Evolutionary conservation across 1,140 invertebrate genomes (phyloP).

Genomic region (Cotesia vestalis): DNA sequence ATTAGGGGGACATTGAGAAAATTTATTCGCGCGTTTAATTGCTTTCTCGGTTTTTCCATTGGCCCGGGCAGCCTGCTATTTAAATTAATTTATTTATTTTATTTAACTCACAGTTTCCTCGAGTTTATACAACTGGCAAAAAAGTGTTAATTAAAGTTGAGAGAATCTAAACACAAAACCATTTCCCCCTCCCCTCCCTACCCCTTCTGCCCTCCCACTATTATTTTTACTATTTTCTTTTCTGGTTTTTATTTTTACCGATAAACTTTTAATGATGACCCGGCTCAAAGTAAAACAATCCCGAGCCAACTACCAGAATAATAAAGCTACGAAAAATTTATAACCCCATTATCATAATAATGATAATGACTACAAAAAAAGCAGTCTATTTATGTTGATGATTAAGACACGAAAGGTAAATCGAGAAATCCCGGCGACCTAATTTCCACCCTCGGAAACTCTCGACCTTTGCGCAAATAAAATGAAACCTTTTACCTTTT

Average conservation of each 20-base stretch:
- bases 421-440: constrained; percentile 13
- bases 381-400: constrained; percentile 25
- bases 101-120: too few species aligned
- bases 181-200: neutral
- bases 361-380: neutral
- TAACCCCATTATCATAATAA: constrained; percentile 10
- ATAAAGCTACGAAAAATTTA: too few species aligned
- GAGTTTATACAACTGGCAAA: too few species aligned
- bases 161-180: too few species aligned
- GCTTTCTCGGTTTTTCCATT: constrained; percentile 20
- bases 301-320: too few species aligned
- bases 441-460: neutral
- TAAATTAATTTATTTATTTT: too few species aligned
- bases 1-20: constrained; percentile 21
- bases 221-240: constrained; percentile 9
- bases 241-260: neutral
- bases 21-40: constrained; percentile 30
- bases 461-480: neutral
- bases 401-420: constrained; percentile 26
- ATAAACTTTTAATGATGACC: neutral
- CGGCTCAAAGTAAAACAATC: too few species aligned
- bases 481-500: neutral
- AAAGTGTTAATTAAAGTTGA: too few species aligned
- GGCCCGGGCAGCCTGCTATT: too few species aligned
- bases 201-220: neutral